phyloP scores from a whole-genome alignment of 2,797 vertebrate genomes.

The Loriculus beryllinus region DNA sequence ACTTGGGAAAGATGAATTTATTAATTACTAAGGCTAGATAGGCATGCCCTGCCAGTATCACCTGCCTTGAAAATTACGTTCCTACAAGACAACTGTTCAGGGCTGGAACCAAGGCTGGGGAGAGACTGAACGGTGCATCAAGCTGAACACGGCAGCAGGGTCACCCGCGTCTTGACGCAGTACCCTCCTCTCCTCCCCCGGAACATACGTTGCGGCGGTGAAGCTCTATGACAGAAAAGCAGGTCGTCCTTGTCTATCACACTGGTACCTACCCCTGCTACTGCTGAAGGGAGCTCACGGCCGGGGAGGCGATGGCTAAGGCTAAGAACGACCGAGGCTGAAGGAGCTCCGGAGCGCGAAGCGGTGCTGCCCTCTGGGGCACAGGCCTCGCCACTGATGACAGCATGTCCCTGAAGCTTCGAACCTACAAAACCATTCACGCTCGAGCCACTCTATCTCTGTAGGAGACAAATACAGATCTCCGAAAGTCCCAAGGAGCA shows the following conservation, averaged over 20 bases:
- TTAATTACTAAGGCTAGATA: not conserved
- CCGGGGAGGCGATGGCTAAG: not conserved
- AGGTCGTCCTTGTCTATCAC: accelerated
- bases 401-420: not conserved
- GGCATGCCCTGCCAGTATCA: not conserved
- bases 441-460: accelerated
- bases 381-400: not conserved
- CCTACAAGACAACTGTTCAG: not conserved
- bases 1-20: not conserved
- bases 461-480: accelerated
- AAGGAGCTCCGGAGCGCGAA: not conserved
- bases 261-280: accelerated
- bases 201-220: accelerated
- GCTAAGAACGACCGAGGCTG: not conserved
- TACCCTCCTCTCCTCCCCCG: not conserved
- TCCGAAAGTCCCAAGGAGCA: accelerated
- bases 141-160: not conserved
- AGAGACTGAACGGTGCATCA: not conserved
- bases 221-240: not conserved
- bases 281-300: not conserved
- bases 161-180: not conserved
- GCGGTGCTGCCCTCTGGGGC: slow-evolving; percentile 58
- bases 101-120: not conserved
- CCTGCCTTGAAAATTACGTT: not conserved
- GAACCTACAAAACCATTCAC: accelerated